Conservation (phyloP, 2,113 vertebrate species). For the Phylloscopus trochiloides region DNA sequence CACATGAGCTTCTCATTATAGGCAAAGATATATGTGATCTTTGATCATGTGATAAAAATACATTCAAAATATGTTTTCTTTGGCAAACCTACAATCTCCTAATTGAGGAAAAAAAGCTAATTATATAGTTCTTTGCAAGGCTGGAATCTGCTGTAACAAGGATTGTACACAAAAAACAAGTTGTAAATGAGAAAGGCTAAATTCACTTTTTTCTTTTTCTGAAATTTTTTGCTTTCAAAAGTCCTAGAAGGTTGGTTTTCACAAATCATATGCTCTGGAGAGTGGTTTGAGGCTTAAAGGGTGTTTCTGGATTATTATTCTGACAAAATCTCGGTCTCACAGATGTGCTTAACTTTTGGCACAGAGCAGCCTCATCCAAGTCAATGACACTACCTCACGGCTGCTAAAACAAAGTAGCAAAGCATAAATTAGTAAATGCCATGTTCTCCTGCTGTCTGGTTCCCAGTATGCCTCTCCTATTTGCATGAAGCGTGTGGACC, state of each 20-base stretch:
- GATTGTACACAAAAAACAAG: slow-evolving; percentile 26
- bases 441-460: neutral
- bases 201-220: neutral
- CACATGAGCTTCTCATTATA: slow-evolving; percentile 46
- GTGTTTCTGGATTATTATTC: neutral
- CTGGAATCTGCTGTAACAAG: neutral
- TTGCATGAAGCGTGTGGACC: neutral
- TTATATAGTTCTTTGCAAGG: neutral
- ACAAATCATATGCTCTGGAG: neutral
- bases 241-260: neutral
- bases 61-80: slow-evolving; percentile 61
- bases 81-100: slow-evolving; percentile 36
- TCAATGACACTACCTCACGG: neutral
- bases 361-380: neutral
- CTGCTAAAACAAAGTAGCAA: neutral
- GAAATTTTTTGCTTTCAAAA: neutral
- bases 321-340: neutral
- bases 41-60: slow-evolving; percentile 52
- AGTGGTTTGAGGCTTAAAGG: neutral
- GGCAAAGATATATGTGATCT: slow-evolving; percentile 37
- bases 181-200: slow-evolving; percentile 11
- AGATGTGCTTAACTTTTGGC: neutral
- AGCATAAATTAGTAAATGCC: neutral
- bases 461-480: neutral
- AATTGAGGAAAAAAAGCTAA: slow-evolving; percentile 51